Base-by-base conservation (phyloP, 1,140 invertebrate genomes). In the Euura saliciscinereae region DNA sequence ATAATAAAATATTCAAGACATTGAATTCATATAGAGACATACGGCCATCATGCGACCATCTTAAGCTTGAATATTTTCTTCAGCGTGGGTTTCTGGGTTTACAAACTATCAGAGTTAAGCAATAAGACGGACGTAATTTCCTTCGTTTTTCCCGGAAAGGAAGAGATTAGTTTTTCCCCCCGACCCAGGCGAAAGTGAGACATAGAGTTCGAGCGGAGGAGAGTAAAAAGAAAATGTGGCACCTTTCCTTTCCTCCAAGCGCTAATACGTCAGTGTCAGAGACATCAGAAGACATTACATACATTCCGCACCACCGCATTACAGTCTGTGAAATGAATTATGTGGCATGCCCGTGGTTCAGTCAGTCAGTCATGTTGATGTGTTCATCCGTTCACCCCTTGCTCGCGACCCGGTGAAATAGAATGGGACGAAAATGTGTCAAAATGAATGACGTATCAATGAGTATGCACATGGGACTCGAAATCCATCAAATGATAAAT, bases 191-290 rank as follows among this genome's bases (percentile, higher is more conserved):
- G 28, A 6, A 3, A 7, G 66, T 13, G 66, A 44, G 28, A 44
- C 3, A 42, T 4, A n/a, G 66, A 67, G 8, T 10, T 64, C 8
- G 8, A 13, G 59, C 8, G 13, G 59, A 64, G 13, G 13, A 64
- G 59, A 64, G 13, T 10, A 64, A 10, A 13, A 13, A 64, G 59
- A 64, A 64, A 28, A 28, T 10, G 13, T 13, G 66, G 8, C 66
- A 44, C 66, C 3, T 28, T 67, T 42, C 45, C 68, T 3, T 43
- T 28, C 4, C 44, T 69, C 45, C 10, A n/a, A 67, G 44, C 70
- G 43, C 64, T 71, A 76, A 78, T 78, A 77, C 72, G 70, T 78
- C 69, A 74, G 70, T 66, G 75, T 76, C 74, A 74, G 68, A 11
- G 13, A 44, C 68, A 69, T 46, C 43, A 69, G 68, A 42, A 69